Percentiles rank a stretch among this genome's conserved stretches.
phyloP scores from a whole-genome alignment of 2,113 vertebrate species.

The Xiphophorus maculatus region DNA sequence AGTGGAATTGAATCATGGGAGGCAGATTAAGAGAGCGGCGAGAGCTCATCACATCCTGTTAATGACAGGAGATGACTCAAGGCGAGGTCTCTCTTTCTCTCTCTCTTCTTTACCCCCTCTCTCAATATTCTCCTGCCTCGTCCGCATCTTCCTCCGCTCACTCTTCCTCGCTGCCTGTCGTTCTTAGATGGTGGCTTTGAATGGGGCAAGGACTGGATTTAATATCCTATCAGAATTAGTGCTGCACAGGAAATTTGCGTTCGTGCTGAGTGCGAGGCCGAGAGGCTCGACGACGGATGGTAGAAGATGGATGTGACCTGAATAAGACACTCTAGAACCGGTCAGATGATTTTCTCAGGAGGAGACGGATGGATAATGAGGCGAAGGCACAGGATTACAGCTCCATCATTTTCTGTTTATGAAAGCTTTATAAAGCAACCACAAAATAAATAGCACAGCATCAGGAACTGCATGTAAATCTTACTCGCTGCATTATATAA shows the following conservation, averaged over 20 bases:
- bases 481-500: slow-evolving; percentile 9
- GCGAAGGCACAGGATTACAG: slow-evolving; percentile 58
- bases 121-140: slow-evolving; percentile 15
- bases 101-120: slow-evolving; percentile 23
- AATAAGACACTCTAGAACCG: slow-evolving; percentile 57
- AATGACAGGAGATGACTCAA: slow-evolving; percentile 65
- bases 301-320: slow-evolving; percentile 71
- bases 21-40: slow-evolving; percentile 71
- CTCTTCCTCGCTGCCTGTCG: slow-evolving; percentile 34
- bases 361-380: slow-evolving; percentile 60
- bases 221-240: slow-evolving; percentile 62
- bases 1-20: slow-evolving; percentile 74
- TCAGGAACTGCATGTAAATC: slow-evolving; percentile 39
- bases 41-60: slow-evolving; percentile 76
- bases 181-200: slow-evolving; percentile 44
- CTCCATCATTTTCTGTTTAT: slow-evolving; percentile 65
- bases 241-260: slow-evolving; percentile 43
- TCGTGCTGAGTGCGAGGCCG: slow-evolving; percentile 38
- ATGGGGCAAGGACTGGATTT: slow-evolving; percentile 39
- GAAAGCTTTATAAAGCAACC: slow-evolving; percentile 35
- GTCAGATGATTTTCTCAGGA: slow-evolving; percentile 68
- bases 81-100: slow-evolving; percentile 59
- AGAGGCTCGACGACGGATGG: slow-evolving; percentile 62
- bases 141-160: slow-evolving; percentile 31
- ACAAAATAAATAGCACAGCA: slow-evolving; percentile 55